Evolutionary conservation across 2,888 invertebrate genomes (phyloP).

Genomic region (Pterostichus niger): DNA sequence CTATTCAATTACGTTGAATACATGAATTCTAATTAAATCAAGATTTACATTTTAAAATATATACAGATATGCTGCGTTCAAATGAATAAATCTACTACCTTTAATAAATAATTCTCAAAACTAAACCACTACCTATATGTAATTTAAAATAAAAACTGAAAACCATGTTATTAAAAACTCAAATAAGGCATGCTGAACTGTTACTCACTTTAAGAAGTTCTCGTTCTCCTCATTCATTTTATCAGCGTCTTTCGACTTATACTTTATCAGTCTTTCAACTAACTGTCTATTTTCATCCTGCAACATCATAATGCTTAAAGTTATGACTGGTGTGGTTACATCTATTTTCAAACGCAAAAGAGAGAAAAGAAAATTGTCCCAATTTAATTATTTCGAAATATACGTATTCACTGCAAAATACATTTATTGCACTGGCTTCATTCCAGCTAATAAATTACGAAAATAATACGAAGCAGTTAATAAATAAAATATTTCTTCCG

Average conservation of each 20-base stretch:
- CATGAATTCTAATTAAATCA: not conserved
- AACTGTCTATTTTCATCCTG: conserved; percentile 93
- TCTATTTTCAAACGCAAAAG: conserved; percentile 26
- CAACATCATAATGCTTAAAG: conserved; percentile 73
- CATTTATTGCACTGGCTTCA: conserved; percentile 1
- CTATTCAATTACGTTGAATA: too few relatives aligned
- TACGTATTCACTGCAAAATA: conserved; percentile 6
- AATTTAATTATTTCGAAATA: conserved; percentile 36
- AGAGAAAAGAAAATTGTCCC: conserved; percentile 21
- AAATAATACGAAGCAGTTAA: too few relatives aligned
- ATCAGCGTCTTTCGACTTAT: conserved; percentile 97
- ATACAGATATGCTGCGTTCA: not conserved
- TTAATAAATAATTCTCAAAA: conserved; percentile 27
- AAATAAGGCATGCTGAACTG: conserved; percentile 13
- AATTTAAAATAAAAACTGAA: conserved; percentile 68
- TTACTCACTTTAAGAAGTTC: conserved; percentile 90
- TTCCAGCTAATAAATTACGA: conserved; percentile 5
- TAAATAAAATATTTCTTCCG: too few relatives aligned
- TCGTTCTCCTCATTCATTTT: conserved; percentile 98
- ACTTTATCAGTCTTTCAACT: conserved; percentile 92
- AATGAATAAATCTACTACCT: conserved; percentile 16
- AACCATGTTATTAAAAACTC: conserved; percentile 40
- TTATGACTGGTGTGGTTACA: not conserved
- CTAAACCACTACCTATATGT: conserved; percentile 72
- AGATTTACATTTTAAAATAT: not conserved